A percentile compares a stretch with the other conserved stretches of the same genome.
Conservation (phyloP, 2,113 vertebrate genomes). For the Gadus chalcogrammus region DNA sequence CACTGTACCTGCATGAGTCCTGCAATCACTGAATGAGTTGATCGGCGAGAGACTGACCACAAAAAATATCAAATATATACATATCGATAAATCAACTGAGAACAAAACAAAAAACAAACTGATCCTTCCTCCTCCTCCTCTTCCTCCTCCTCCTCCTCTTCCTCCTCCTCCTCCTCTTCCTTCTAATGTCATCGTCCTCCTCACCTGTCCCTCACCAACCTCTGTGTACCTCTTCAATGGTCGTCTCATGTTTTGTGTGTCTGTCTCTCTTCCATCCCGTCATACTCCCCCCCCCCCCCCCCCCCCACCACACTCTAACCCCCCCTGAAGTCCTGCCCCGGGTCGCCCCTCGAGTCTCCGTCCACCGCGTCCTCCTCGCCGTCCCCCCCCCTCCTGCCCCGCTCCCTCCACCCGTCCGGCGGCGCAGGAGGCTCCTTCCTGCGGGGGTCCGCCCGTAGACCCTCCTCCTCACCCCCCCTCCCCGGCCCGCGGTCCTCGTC, state of each 20-base stretch:
- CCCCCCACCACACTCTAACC: neutral
- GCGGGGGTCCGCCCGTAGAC: neutral
- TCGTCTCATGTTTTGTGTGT: constrained; percentile 22
- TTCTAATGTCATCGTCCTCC: constrained; percentile 22
- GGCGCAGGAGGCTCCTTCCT: neutral
- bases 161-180: constrained; percentile 26
- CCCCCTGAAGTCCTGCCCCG: constrained; percentile 17
- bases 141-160: constrained; percentile 23
- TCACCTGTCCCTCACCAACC: constrained; percentile 20
- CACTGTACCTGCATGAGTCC: constrained; percentile 43
- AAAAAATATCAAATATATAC: constrained; percentile 7
- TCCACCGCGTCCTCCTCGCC: constrained; percentile 3
- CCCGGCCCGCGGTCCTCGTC: neutral
- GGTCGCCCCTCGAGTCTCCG: constrained; percentile 17
- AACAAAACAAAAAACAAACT: constrained; percentile 28
- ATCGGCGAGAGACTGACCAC: constrained; percentile 19
- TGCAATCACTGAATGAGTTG: constrained; percentile 16
- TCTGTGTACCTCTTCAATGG: constrained; percentile 12
- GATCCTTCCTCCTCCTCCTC: constrained; percentile 30
- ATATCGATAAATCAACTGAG: constrained; percentile 8
- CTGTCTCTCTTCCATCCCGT: constrained; percentile 11
- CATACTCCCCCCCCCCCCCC: constrained; percentile 9
- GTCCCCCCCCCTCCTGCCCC: constrained; percentile 1
- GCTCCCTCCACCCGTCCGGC: neutral
- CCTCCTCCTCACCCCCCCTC: neutral